Percentiles rank a stretch among this genome's conserved stretches.
These are phyloP conservation scores for Megaceryle maxima DNA, from an alignment of 2,113 vertebrate genomes.

Conservation along the genomic window DNA sequence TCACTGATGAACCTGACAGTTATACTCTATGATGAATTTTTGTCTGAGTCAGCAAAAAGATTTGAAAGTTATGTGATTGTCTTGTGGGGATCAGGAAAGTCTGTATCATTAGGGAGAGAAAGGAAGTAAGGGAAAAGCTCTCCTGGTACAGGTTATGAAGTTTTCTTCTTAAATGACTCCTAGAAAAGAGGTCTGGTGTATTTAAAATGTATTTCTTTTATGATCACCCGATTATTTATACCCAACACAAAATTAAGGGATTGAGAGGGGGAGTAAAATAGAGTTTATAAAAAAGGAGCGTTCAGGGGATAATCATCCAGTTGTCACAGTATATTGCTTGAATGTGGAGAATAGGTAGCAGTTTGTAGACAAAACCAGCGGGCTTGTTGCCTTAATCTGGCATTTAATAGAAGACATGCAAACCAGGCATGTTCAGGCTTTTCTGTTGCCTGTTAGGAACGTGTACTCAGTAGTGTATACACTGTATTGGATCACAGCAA, in stretches of 20 bases:
- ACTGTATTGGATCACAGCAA: background rate
- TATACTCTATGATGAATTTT: background rate
- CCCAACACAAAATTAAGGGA: background rate
- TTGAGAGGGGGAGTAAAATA: background rate
- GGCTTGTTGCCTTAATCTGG: slow-evolving; percentile 19
- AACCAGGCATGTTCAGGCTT: background rate
- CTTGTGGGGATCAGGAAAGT: background rate
- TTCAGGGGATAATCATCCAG: background rate
- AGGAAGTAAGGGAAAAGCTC: background rate
- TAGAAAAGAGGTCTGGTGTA: background rate
- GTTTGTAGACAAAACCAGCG: background rate
- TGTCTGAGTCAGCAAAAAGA: background rate
- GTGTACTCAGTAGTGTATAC: background rate
- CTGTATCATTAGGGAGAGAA: background rate
- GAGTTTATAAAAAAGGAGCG: background rate
- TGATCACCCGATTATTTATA: background rate
- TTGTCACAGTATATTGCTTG: background rate
- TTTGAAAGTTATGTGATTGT: background rate
- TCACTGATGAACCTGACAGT: background rate
- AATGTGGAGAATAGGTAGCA: background rate
- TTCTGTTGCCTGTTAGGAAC: background rate
- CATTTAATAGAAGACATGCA: slow-evolving; percentile 10
- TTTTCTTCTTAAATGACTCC: background rate
- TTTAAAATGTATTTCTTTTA: background rate
- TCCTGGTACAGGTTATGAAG: background rate